Evolutionary conservation across 1,140 invertebrate genomes (phyloP).

Genomic region (Trichogramma pretiosum): DNA sequence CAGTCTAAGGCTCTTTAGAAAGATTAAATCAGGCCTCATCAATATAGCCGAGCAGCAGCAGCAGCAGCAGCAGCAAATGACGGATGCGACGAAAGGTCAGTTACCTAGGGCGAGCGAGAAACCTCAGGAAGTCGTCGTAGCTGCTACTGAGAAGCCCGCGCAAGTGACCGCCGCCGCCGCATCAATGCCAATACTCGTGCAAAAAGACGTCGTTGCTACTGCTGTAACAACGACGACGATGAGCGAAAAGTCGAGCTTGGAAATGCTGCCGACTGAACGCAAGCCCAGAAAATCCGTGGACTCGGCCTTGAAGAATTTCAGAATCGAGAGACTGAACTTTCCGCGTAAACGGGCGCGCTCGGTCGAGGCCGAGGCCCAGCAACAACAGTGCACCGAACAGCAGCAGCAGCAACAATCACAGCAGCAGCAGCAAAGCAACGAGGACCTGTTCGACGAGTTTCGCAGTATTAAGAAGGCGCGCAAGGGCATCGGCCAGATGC

Average conservation of each 20-base stretch:
- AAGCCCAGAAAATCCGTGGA: constrained; percentile 8
- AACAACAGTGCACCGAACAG: background rate
- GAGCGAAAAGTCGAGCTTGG: background rate
- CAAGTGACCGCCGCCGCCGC: no score
- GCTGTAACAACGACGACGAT: background rate
- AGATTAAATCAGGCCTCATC: constrained; percentile 1
- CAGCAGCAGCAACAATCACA: constrained; percentile 3
- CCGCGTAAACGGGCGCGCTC: constrained; percentile 24
- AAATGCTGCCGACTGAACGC: constrained; percentile 4
- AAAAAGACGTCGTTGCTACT: background rate
- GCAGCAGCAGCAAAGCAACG: constrained; percentile 16
- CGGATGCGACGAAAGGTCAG: no score
- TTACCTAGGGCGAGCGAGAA: no score
- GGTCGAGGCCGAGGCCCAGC: constrained; percentile 19
- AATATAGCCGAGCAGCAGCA: no score
- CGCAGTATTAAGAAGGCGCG: constrained; percentile 24
- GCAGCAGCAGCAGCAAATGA: no score
- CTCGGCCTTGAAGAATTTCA: background rate
- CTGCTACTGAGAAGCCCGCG: no score
- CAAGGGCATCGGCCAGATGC: constrained; percentile 21
- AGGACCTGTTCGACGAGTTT: constrained; percentile 21
- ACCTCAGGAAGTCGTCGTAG: no score
- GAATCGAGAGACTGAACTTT: background rate
- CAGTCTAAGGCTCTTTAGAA: constrained; percentile 14
- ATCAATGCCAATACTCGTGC: background rate